A percentile compares a stretch with the other conserved stretches of the same genome.
phyloP scores from a whole-genome alignment of 2,888 invertebrate species.

The Creontiades dilutus region DNA sequence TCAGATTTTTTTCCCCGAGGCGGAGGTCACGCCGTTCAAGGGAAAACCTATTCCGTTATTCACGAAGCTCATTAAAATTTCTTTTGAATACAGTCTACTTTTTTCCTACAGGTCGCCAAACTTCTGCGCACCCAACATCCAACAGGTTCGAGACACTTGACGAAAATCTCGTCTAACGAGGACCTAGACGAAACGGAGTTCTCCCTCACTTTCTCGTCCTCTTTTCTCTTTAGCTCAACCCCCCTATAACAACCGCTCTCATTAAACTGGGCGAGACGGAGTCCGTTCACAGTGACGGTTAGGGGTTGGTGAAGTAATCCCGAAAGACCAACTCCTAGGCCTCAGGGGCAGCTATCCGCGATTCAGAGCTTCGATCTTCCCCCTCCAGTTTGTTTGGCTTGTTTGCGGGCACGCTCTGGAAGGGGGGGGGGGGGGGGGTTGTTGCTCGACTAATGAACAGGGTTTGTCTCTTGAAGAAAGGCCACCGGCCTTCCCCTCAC shows the following conservation, averaged over 20 bases:
- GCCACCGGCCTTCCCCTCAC: background rate
- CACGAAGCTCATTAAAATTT: constrained; percentile 62
- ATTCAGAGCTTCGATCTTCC: constrained; percentile 35
- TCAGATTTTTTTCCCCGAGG: constrained; percentile 20
- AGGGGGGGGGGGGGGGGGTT: no score
- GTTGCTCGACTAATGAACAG: constrained; percentile 63
- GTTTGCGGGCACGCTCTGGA: constrained; percentile 43
- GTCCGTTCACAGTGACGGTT: background rate
- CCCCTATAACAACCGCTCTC: constrained; percentile 56
- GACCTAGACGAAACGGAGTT: constrained; percentile 54
- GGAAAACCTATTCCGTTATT: constrained; percentile 43
- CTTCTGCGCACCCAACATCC: constrained; percentile 25
- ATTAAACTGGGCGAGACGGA: constrained; percentile 44
- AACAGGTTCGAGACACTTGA: constrained; percentile 13
- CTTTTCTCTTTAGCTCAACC: background rate
- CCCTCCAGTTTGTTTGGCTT: constrained; percentile 53
- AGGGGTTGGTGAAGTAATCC: constrained; percentile 21
- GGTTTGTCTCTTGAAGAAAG: constrained; percentile 49
- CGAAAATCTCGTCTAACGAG: constrained; percentile 57
- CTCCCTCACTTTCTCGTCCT: background rate
- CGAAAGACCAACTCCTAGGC: constrained; percentile 14
- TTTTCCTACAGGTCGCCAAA: background rate
- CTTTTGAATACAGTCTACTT: constrained; percentile 33
- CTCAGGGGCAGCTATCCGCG: constrained; percentile 16
- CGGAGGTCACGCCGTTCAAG: constrained; percentile 12